Conservation (phyloP, 2,797 vertebrate genomes). For the Darevskia nairensis region DNA sequence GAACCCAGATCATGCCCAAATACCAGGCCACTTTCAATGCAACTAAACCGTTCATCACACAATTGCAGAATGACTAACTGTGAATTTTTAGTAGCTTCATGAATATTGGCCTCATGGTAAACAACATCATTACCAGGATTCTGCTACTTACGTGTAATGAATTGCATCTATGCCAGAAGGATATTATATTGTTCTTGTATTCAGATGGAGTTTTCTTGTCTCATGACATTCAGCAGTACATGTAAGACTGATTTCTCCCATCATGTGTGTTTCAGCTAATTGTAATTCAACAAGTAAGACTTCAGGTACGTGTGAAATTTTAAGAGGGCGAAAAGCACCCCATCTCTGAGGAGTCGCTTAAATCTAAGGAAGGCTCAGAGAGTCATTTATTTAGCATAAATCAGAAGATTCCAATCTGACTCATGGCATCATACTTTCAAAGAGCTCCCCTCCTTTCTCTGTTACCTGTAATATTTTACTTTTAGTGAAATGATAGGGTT, state of each 20-base stretch:
- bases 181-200: not conserved
- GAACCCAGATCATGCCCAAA: not conserved
- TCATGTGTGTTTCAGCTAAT: conserved; percentile 48
- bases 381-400: conserved; percentile 62
- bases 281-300: conserved; percentile 38
- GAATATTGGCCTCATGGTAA: not conserved
- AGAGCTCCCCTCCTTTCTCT: conserved; percentile 19
- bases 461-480: conserved; percentile 42
- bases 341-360: conserved; percentile 47
- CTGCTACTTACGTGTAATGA: not conserved
- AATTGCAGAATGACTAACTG: not conserved
- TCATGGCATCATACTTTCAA: conserved; percentile 58
- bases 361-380: conserved; percentile 52
- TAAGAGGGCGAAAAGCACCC: conserved; percentile 12
- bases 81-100: not conserved
- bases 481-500: conserved; percentile 52
- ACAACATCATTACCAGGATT: not conserved
- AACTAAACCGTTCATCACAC: not conserved
- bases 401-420: conserved; percentile 42
- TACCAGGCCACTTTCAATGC: not conserved
- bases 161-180: not conserved
- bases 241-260: not conserved
- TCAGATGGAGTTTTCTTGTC: not conserved
- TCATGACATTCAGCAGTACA: not conserved
- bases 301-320: conserved; percentile 41